phyloP scores from a whole-genome alignment of 2,113 vertebrate genomes.

The Sciurus niger region DNA sequence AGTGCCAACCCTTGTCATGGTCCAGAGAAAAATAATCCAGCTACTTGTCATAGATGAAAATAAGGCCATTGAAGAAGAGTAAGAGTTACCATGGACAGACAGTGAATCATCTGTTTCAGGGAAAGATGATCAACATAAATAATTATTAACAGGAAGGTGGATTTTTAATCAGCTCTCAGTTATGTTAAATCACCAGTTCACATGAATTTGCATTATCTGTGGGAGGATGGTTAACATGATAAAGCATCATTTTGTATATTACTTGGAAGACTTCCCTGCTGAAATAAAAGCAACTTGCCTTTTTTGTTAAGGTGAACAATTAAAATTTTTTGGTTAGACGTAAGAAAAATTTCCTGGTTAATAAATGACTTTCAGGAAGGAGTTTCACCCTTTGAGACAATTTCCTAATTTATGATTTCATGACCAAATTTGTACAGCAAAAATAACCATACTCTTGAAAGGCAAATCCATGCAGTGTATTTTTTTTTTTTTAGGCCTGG shows the following conservation, averaged over 20 bases:
- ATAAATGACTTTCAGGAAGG: not conserved
- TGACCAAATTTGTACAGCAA: slow-evolving; percentile 34
- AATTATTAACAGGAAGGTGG: not conserved
- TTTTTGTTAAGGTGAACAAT: not conserved
- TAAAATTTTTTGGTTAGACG: not conserved
- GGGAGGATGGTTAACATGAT: not conserved
- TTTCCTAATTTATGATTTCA: slow-evolving; percentile 30
- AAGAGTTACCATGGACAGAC: not conserved
- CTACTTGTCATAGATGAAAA: not conserved
- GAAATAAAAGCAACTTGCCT: not conserved
- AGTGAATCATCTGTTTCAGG: not conserved
- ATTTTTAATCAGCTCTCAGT: not conserved
- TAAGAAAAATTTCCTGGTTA: not conserved
- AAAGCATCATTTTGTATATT: not conserved
- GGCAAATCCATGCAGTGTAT: slow-evolving; percentile 4
- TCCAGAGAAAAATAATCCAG: not conserved
- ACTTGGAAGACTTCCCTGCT: not conserved
- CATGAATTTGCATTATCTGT: not conserved
- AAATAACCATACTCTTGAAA: slow-evolving; percentile 65
- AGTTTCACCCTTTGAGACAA: not conserved
- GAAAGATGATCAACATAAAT: not conserved
- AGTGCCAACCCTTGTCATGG: not conserved
- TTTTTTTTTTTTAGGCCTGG: slow-evolving; percentile 49
- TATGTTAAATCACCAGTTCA: not conserved
- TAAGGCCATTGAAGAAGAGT: not conserved